A percentile compares a stretch with the other conserved stretches of the same genome.
These are phyloP conservation scores for Pleuronectes platessa DNA, from an alignment of 2,113 vertebrate species.

Conservation along the genomic window DNA sequence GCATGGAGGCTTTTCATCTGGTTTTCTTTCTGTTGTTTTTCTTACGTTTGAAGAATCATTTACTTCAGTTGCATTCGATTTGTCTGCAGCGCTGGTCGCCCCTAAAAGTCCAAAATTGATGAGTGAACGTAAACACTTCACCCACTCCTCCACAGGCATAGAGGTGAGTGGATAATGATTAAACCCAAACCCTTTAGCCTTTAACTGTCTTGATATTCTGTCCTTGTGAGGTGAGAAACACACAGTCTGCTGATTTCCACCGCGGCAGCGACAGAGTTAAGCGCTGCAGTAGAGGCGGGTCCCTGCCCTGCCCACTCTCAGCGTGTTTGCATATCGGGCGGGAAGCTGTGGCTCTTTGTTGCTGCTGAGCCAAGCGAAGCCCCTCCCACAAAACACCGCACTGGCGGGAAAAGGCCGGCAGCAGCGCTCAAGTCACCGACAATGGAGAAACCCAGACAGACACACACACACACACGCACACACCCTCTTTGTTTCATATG, in stretches of 20 bases:
- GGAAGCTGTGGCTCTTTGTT: constrained; percentile 76
- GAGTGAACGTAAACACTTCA: too few relatives aligned
- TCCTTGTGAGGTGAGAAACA: not conserved
- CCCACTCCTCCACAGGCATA: too few relatives aligned
- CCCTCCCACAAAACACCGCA: constrained; percentile 73
- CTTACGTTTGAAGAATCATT: too few relatives aligned
- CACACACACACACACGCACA: constrained; percentile 10
- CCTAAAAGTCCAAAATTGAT: too few relatives aligned
- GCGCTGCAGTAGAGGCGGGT: constrained; percentile 47
- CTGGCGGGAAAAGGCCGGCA: constrained; percentile 78
- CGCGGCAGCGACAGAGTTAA: constrained; percentile 73
- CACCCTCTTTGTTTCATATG: constrained; percentile 54
- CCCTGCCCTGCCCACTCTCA: constrained; percentile 38
- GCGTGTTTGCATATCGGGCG: constrained; percentile 77
- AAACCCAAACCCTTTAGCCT: too few relatives aligned
- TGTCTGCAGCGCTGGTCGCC: too few relatives aligned
- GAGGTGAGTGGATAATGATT: too few relatives aligned
- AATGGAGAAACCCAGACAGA: constrained; percentile 51
- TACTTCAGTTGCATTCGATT: too few relatives aligned
- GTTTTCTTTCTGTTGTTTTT: too few relatives aligned
- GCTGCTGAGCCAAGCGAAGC: constrained; percentile 52
- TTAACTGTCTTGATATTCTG: not conserved
- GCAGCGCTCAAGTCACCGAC: constrained; percentile 49
- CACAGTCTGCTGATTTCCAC: not conserved
- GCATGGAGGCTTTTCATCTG: too few relatives aligned